These are phyloP conservation scores for rabbit (Oryctolagus cuniculus) DNA, from an alignment of 2,113 vertebrate species.

Conservation along the genomic window DNA sequence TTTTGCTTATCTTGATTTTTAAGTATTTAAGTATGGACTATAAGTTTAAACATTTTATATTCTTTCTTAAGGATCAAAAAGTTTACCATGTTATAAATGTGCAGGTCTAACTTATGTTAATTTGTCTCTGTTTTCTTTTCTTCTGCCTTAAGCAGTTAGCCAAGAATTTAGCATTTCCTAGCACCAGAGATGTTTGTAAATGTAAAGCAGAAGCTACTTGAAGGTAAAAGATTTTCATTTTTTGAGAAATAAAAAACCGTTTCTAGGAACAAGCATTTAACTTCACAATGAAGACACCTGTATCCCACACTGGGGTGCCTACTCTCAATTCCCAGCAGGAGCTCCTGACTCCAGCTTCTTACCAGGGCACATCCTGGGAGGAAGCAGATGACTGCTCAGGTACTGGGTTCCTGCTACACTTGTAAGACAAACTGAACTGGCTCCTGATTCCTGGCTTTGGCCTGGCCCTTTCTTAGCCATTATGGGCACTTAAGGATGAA, in stretches of 20 bases:
- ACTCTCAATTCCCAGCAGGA: too few relatives aligned
- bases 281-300: too few relatives aligned
- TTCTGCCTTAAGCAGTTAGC: background rate
- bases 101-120: background rate
- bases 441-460: too few relatives aligned
- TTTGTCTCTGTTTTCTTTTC: background rate
- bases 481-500: too few relatives aligned
- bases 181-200: background rate
- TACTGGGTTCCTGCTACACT: too few relatives aligned
- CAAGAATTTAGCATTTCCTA: background rate
- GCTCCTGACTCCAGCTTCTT: background rate
- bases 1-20: conserved; percentile 32
- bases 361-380: too few relatives aligned
- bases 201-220: background rate
- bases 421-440: too few relatives aligned
- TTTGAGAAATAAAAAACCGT: conserved; percentile 37
- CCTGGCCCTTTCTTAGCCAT: too few relatives aligned
- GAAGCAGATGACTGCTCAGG: too few relatives aligned
- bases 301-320: too few relatives aligned
- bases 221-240: background rate
- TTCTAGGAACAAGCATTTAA: background rate
- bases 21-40: too few relatives aligned
- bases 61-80: background rate
- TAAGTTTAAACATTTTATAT: background rate
- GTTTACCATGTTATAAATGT: background rate